These are phyloP conservation scores for Toxotes lorentzi DNA, from an alignment of 2,797 vertebrate species.

Conservation along the genomic window DNA sequence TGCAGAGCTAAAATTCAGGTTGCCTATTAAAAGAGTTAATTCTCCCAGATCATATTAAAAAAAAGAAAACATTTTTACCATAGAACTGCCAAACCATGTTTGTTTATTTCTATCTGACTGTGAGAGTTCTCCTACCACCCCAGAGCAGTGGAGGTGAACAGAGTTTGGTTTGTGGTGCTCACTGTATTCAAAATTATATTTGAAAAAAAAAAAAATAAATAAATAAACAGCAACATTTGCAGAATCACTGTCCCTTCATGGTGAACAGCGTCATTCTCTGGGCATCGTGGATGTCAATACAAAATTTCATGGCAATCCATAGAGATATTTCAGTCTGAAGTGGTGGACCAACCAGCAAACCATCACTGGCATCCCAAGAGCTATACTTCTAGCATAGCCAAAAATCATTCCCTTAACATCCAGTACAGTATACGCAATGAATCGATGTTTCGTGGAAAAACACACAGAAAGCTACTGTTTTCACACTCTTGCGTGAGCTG, in stretches of 20 bases:
- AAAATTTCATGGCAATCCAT: not conserved
- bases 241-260: not conserved
- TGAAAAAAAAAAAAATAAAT: not conserved
- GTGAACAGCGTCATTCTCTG: not conserved
- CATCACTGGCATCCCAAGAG: not conserved
- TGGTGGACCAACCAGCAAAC: not conserved
- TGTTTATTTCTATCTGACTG: not conserved
- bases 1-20: not conserved
- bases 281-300: not conserved
- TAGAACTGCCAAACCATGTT: not conserved
- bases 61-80: not conserved
- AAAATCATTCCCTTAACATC: not conserved
- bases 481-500: constrained; percentile 45
- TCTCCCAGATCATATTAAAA: not conserved
- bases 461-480: constrained; percentile 51
- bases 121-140: not conserved
- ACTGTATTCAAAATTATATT: not conserved
- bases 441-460: constrained; percentile 35
- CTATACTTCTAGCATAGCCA: not conserved
- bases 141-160: not conserved
- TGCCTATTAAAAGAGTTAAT: not conserved
- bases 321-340: not conserved
- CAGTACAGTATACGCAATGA: not conserved
- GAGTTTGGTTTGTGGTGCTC: constrained; percentile 3
- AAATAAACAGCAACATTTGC: not conserved